phyloP scores from a whole-genome alignment of 1,140 invertebrate species.

The Pomacea maculata region DNA sequence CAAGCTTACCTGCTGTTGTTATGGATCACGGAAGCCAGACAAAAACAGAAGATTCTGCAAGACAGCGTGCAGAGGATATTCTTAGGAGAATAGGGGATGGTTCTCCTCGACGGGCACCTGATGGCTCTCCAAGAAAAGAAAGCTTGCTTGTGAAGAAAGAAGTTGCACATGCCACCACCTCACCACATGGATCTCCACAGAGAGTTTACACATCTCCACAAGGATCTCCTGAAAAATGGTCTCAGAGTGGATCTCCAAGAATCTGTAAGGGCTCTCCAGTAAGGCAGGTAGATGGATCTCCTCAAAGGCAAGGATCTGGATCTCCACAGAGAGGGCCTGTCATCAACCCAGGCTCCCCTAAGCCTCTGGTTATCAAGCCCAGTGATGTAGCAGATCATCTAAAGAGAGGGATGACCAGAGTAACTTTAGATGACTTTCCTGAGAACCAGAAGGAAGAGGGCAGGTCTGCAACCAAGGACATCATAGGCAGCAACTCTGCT shows the following conservation, averaged over 20 bases:
- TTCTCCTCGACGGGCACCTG: neutral
- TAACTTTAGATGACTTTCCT: slow-evolving; percentile 9
- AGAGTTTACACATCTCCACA: neutral
- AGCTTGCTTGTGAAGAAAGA: neutral
- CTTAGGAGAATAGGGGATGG: slow-evolving; percentile 7
- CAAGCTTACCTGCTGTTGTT: slow-evolving; percentile 12
- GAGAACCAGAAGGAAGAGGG: neutral
- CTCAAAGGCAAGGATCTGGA: neutral
- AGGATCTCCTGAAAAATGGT: slow-evolving; percentile 1
- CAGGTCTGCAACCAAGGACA: neutral
- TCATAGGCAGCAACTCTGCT: neutral
- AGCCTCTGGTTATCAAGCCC: neutral
- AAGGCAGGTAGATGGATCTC: neutral
- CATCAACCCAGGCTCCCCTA: slow-evolving; percentile 17
- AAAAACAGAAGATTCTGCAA: neutral
- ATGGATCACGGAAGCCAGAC: slow-evolving; percentile 13
- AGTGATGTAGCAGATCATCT: neutral
- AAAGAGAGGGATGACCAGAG: neutral
- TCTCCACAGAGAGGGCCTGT: slow-evolving; percentile 7
- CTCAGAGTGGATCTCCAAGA: slow-evolving; percentile 1
- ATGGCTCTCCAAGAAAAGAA: neutral
- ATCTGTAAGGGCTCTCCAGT: neutral
- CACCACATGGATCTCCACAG: neutral
- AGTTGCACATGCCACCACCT: neutral
- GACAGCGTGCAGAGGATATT: slow-evolving; percentile 15